Base-by-base conservation (phyloP, 2,797 vertebrate genomes). In the Typhlichthys eigenmanni region DNA sequence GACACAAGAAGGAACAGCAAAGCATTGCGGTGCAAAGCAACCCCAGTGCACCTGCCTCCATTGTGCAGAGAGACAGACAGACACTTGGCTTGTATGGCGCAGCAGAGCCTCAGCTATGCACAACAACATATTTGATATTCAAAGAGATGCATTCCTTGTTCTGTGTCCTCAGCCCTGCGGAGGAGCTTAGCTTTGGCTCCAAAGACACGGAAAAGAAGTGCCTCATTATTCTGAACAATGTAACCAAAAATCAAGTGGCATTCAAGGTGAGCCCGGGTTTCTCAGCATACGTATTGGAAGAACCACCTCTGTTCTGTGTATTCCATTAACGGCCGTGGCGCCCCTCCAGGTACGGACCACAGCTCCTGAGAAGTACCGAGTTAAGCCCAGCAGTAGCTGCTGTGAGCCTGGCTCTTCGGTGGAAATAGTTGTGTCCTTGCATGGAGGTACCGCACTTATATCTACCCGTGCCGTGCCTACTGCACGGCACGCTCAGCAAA, bases 311-410 rank as follows among this genome's bases (percentile, higher is more conserved):
- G 45, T 54, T 64, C 43, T 48, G 45, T 38, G 19, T 60, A 34
- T 58, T 48, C 11, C 5, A 47, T 13, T 17, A 0, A 17, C 4
- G 49, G 1, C 29, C 43, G 13, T 55, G n/a, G 16, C 61, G 50
- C 73, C 13, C 66, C 50, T 14, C 24, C 83, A 99, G 97, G 97
- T 99, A 13, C 93, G 96, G 80, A 99, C 97, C 71, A 98, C 97
- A 8, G 97, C 96, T n/a, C 96, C 97, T 5, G 96, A 98, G 84
- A 99, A 97, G 80, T 98, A 98, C 86, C 88, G 96, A 66, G 97
- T 98, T 69, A 98, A 98, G 82, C 96, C 96, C 53, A 98, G 97
- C 69, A 98, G 95, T 83, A 97, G 94, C 88, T 93, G 90, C 85
- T 98, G 95, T 87, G 96, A 98, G 54, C 93, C 95, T 1, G 95